These are phyloP conservation scores for Catocala fraxini DNA, from an alignment of 2,888 invertebrate genomes.

Conservation along the genomic window DNA sequence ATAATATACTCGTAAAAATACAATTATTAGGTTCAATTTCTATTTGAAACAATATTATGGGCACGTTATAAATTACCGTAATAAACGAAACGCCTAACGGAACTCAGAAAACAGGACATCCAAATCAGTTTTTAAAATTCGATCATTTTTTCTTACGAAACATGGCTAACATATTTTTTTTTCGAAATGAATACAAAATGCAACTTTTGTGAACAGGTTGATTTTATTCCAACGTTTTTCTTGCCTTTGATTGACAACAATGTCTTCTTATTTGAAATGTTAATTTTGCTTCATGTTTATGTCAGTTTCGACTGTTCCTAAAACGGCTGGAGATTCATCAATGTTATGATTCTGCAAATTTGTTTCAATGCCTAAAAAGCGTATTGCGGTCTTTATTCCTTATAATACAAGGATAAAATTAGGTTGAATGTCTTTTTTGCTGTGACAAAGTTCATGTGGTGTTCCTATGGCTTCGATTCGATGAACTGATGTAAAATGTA, in stretches of 20 bases:
- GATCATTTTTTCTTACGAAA: constrained; percentile 51
- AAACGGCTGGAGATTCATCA: constrained; percentile 80
- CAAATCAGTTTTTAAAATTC: constrained; percentile 40
- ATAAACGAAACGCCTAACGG: neutral
- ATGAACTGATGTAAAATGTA: constrained; percentile 77
- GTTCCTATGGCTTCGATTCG: constrained; percentile 67
- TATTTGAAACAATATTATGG: too few relatives aligned
- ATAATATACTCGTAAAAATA: too few relatives aligned
- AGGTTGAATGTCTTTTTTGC: constrained; percentile 20
- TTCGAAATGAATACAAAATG: constrained; percentile 64
- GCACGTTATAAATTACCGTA: too few relatives aligned
- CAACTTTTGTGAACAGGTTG: constrained; percentile 67
- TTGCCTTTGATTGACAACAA: constrained; percentile 71
- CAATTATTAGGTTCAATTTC: too few relatives aligned
- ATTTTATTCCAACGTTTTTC: constrained; percentile 63
- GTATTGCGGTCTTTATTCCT: neutral
- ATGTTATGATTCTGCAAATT: constrained; percentile 66
- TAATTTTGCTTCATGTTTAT: constrained; percentile 79
- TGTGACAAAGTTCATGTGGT: constrained; percentile 42
- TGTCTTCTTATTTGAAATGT: constrained; percentile 81
- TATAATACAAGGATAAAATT: constrained; percentile 7
- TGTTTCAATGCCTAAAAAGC: constrained; percentile 15
- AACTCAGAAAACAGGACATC: constrained; percentile 30
- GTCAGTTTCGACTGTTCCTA: constrained; percentile 77
- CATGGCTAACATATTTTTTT: constrained; percentile 50